These are phyloP conservation scores for Scomber colias DNA, from an alignment of 2,113 vertebrate species.

Conservation along the genomic window DNA sequence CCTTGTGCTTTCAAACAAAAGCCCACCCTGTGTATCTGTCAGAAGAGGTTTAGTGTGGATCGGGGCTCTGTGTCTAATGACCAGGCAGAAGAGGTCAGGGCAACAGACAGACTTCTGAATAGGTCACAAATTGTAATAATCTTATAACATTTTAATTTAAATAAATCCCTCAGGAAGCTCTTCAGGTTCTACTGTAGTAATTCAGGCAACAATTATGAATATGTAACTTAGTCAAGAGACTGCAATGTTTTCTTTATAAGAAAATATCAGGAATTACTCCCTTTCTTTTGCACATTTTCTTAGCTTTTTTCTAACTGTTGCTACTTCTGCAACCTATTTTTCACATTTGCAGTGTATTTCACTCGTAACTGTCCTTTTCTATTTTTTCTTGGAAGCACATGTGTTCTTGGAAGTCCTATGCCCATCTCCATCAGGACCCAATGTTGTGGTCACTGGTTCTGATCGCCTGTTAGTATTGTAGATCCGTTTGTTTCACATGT, in stretches of 20 bases:
- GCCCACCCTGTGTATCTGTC: constrained; percentile 88
- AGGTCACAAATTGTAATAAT: no score
- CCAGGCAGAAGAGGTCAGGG: constrained; percentile 59
- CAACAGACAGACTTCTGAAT: constrained; percentile 31
- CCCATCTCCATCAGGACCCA: constrained; percentile 46
- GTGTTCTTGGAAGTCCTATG: background rate
- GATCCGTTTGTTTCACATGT: constrained; percentile 50
- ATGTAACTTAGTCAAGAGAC: background rate
- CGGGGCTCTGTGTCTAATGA: constrained; percentile 80
- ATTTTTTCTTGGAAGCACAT: constrained; percentile 14
- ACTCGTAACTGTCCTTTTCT: constrained; percentile 6
- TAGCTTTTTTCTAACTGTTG: background rate
- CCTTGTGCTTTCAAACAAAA: constrained; percentile 88
- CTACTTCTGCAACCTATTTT: constrained; percentile 3
- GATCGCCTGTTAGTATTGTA: constrained; percentile 50
- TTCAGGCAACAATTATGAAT: background rate
- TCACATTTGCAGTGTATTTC: constrained; percentile 18
- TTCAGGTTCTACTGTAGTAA: background rate
- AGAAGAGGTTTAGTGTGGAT: constrained; percentile 71
- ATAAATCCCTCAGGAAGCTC: background rate
- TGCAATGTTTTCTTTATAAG: constrained; percentile 1
- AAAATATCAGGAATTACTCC: background rate
- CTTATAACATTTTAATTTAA: no score
- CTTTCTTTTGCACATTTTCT: background rate
- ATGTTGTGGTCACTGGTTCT: constrained; percentile 68